Conservation (phyloP, 2,888 invertebrate species). For the Latheticus oryzae region DNA sequence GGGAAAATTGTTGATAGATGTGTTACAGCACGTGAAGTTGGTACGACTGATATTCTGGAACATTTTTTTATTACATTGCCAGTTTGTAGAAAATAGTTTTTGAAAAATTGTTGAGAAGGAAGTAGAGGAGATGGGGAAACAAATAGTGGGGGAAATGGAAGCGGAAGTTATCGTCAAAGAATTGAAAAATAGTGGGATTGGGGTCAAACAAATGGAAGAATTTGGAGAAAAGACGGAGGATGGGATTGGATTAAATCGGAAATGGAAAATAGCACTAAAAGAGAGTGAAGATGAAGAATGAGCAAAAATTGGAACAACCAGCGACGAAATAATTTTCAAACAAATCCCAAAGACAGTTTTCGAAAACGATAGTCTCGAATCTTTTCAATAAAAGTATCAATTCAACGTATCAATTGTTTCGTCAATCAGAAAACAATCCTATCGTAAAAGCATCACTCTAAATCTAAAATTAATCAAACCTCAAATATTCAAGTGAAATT, state of each 20-base stretch:
- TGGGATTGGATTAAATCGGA: constrained; percentile 26
- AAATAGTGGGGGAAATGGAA: too few species aligned
- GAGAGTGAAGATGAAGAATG: too few species aligned
- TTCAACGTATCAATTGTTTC: constrained; percentile 34
- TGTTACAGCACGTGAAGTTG: constrained; percentile 83
- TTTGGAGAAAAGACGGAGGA: constrained; percentile 5
- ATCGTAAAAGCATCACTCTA: constrained; percentile 60
- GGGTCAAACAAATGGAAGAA: neutral
- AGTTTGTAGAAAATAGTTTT: constrained; percentile 92
- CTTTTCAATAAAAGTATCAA: too few species aligned
- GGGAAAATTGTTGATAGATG: constrained; percentile 78
- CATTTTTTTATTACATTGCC: constrained; percentile 91
- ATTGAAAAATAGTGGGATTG: neutral
- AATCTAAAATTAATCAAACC: constrained; percentile 80
- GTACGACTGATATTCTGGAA: constrained; percentile 87
- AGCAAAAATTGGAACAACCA: too few species aligned
- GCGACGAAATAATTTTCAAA: too few species aligned
- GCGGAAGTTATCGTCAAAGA: neutral
- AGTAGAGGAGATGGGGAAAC: constrained; percentile 4
- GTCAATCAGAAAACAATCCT: too few species aligned
- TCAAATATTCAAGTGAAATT: constrained; percentile 82
- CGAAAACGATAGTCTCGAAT: too few species aligned
- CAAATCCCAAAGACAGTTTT: too few species aligned
- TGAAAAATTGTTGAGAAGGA: constrained; percentile 71
- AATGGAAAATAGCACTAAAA: too few species aligned